Base-by-base conservation (phyloP, 2,888 invertebrate genomes). In the Microctonus hyperodae region DNA sequence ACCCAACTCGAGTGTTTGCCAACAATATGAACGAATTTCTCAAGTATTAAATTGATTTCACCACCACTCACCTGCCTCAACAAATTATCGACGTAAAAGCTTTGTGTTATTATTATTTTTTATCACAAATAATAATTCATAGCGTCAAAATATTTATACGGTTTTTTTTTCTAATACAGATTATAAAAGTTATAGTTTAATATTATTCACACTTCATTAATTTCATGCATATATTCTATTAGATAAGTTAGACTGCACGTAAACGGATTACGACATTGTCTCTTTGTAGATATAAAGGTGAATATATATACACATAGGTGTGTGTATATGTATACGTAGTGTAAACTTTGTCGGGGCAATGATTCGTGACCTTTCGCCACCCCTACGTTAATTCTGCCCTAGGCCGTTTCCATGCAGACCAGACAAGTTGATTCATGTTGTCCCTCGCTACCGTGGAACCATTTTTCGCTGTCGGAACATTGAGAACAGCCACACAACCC, bases 351-450 rank as follows among this genome's bases (percentile, higher is more conserved):
- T 11, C n/a, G 37, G 37, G 28, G 22, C 59, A 59, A 44, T n/a
- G 44, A 22, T 40, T 55, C 55, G 44, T 22, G 59, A 40, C 59
- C n/a, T 53, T 31, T 53, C 35, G 33, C 37, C 35, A 23, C 51
- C 51, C 51, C 35, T n/a, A 53, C n/a, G 40, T 13, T 62, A 62
- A 62, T 53, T 37, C 48, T 50, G 40, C 33, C 37, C 44, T 44
- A 55, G 40, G 37, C 35, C 53, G 53, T 53, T 53, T 62, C 62
- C 37, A 62, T 55, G 53, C 37, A 25, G 33, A 37, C 51, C 23
- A 62, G 53, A 62, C 62, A 62, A 37, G 22, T 44, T 28, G 22
- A 62, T 62, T 62, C 62, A 35, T 62, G 62, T 53, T 62, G 62
- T 31, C 51, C 62, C 37, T 13, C 35, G 62, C 35, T 53, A 51